These are phyloP conservation scores for Tenebrosternarchus preto DNA, from an alignment of 2,113 vertebrate genomes.

Conservation along the genomic window DNA sequence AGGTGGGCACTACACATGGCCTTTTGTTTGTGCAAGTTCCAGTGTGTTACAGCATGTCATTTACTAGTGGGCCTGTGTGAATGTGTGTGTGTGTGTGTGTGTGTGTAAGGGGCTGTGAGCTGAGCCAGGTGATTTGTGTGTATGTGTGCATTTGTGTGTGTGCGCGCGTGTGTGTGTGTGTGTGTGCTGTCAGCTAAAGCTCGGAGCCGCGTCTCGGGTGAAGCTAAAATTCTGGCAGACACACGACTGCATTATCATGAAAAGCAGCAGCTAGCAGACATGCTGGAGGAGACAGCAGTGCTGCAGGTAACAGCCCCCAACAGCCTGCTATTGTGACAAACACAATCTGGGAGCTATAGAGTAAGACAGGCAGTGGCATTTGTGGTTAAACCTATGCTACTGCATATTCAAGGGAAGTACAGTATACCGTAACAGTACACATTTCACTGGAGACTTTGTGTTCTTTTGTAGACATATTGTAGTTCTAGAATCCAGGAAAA, in stretches of 20 bases:
- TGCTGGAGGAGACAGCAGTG: slow-evolving; percentile 44
- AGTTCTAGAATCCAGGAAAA: background rate
- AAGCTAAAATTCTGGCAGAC: slow-evolving; percentile 41
- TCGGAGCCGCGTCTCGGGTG: slow-evolving; percentile 28
- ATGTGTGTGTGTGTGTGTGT: slow-evolving; percentile 5
- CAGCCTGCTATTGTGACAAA: slow-evolving; percentile 42
- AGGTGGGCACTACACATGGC: background rate
- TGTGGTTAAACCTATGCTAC: slow-evolving; percentile 9
- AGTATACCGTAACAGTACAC: background rate
- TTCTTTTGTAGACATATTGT: background rate
- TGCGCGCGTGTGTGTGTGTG: slow-evolving; percentile 34
- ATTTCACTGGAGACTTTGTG: background rate
- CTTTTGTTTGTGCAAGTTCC: slow-evolving; percentile 5
- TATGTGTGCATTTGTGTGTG: slow-evolving; percentile 40
- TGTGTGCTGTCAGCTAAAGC: slow-evolving; percentile 20
- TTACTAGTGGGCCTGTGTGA: background rate
- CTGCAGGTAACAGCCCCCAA: slow-evolving; percentile 28
- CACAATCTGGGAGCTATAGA: slow-evolving; percentile 20
- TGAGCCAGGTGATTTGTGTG: slow-evolving; percentile 24
- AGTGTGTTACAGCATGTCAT: slow-evolving; percentile 1
- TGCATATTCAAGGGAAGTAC: slow-evolving; percentile 8
- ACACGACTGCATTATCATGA: slow-evolving; percentile 45
- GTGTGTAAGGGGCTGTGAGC: slow-evolving; percentile 41
- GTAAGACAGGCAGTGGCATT: slow-evolving; percentile 16
- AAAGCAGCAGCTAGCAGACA: slow-evolving; percentile 40